Evolutionary conservation across 2,888 invertebrate species (phyloP), one percentile per base, ranked within the genome.

Genomic region (Iphiclides podalirius): DNA sequence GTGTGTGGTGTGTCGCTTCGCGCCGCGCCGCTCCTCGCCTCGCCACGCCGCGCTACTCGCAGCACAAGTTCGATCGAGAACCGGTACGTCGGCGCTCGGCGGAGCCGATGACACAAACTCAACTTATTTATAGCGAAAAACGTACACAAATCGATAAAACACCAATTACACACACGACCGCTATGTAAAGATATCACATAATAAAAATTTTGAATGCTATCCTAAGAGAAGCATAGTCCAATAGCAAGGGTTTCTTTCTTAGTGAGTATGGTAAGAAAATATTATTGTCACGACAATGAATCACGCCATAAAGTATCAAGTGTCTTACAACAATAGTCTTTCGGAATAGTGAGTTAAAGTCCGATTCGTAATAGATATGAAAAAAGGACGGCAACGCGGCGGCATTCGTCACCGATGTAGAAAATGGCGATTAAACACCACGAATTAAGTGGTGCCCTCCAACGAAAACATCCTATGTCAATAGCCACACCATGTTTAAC

Each of bases 351-450:
- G 75, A 64, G 61, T 72, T 87, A 86, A 76, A 81, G 86, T 82
- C 77, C 71, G 73, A 75, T 85, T 86, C 85, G 62, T 72, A 60
- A 63, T 67, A 71, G 61, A 58, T 61, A 59, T 57, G 58, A 61
- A 66, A 20, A 83, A 85, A 81, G 76, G 86, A 78, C 85, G 84
- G 83, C 86, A 83, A 77, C 59, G 63, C 80, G 75, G 77, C 59
- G 70, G 79, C 79, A 83, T 85, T 87, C 87, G 87, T 88, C 87
- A 88, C 81, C 80, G 78, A 79, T 70, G 81, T 86, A 86, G 87
- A 87, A 88, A 87, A 88, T 86, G 87, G 87, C 86, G 86, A 86
- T 85, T 86, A 83, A 86, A 87, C 85, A 85, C 83, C 79, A 85
- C 84, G 81, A 86, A 86, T 84, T 85, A 84, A 78, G 66, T n/a